These are phyloP conservation scores for Trogon melanurus DNA, from an alignment of 2,113 vertebrate species.

Conservation along the genomic window DNA sequence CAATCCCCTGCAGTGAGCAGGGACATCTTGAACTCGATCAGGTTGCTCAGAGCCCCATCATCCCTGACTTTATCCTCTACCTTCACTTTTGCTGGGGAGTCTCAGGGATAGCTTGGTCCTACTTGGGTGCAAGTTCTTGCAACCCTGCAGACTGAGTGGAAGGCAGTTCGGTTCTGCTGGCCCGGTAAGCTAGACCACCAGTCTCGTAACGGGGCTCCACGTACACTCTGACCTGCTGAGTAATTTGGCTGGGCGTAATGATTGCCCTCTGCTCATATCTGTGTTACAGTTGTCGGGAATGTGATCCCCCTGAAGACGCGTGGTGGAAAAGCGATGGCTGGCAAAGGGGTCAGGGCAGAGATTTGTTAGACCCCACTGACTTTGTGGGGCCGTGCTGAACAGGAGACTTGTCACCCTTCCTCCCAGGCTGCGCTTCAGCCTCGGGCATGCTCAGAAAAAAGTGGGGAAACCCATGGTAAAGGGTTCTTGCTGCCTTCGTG, in stretches of 20 bases:
- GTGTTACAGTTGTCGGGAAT: fast-evolving
- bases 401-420: not conserved
- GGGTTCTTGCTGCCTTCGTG: constrained; percentile 52
- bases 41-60: too few species aligned
- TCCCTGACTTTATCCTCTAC: not conserved
- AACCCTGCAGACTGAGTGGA: not conserved
- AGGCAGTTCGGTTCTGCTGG: fast-evolving
- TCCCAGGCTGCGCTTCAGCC: not conserved
- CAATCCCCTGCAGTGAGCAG: too few species aligned
- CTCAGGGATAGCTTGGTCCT: not conserved
- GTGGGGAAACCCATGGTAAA: not conserved
- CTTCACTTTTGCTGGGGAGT: not conserved
- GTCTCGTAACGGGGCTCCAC: fast-evolving
- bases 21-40: too few species aligned
- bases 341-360: not conserved
- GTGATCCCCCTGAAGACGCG: fast-evolving
- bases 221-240: not conserved
- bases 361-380: fast-evolving
- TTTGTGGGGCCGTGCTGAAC: not conserved
- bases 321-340: not conserved
- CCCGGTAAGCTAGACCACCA: not conserved
- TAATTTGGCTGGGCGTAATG: not conserved
- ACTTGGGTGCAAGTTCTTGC: not conserved
- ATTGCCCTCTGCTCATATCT: not conserved
- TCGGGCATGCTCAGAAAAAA: not conserved